A percentile compares a stretch with the other conserved stretches of the same genome.
phyloP scores from a whole-genome alignment of 2,888 invertebrate species.

The Noctua pronuba region DNA sequence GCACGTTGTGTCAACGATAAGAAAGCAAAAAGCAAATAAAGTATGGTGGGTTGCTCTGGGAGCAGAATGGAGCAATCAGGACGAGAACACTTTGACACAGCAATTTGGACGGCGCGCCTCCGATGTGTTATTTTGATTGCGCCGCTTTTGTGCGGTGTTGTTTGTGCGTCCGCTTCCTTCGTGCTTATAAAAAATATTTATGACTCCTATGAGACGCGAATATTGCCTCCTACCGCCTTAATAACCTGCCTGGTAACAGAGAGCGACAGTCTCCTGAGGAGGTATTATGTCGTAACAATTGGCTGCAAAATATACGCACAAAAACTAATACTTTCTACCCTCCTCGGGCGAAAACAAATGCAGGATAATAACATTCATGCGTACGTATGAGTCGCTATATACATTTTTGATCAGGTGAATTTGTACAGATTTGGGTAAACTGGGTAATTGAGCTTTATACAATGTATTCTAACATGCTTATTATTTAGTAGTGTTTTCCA shows the following conservation, averaged over 20 bases:
- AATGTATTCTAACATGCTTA: conserved; percentile 10
- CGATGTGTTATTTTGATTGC: conserved; percentile 89
- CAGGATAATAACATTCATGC: conserved; percentile 44
- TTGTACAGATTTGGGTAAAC: conserved; percentile 30
- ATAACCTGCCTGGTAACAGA: conserved; percentile 74
- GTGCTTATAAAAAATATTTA: conserved; percentile 82
- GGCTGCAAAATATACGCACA: conserved; percentile 62
- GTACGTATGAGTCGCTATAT: conserved; percentile 9
- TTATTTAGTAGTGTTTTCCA: conserved; percentile 5
- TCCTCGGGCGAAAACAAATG: conserved; percentile 46
- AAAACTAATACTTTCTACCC: conserved; percentile 54
- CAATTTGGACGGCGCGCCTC: conserved; percentile 85
- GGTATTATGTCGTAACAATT: conserved; percentile 70
- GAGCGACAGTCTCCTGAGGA: conserved; percentile 71
- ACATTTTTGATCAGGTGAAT: conserved; percentile 41
- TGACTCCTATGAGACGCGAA: conserved; percentile 76
- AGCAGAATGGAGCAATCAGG: conserved; percentile 88
- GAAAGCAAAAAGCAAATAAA: conserved; percentile 81
- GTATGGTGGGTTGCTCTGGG: conserved; percentile 76
- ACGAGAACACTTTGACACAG: conserved; percentile 88
- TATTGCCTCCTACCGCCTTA: conserved; percentile 77
- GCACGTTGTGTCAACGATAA: conserved; percentile 76
- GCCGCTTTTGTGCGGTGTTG: conserved; percentile 84
- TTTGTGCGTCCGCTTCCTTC: conserved; percentile 80
- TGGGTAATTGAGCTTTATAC: conserved; percentile 3